Evolutionary conservation across 2,113 vertebrate species (phyloP), one percentile per base, ranked within the genome.

Genomic region (Eidolon helvum): DNA sequence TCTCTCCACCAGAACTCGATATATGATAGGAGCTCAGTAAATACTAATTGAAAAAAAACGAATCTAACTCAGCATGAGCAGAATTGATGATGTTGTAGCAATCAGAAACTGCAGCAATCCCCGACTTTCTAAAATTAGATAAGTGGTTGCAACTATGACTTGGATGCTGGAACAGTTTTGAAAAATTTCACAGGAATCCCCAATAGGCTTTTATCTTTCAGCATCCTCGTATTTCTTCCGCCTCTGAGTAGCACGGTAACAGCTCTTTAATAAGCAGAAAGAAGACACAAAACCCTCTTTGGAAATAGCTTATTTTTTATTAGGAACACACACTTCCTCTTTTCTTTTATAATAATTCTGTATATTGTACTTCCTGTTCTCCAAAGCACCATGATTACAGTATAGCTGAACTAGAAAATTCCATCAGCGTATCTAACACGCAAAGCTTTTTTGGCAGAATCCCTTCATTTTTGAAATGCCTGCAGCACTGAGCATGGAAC

Each of bases 21-120:
- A 85, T 7, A 87, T 78, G 68, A 94, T 86, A 90, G 69, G 40
- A 94, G 69, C 59, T 95, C 87, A 82, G 33, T 83, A 96, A 92
- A 77, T 82, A 55, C 74, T 90, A 86, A 78, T 88, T 65, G 72
- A 95, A 96, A 95, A 86, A 94, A 89, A 82, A 86, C 89, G 59
- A 83, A 69, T 35, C 40, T 92, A 85, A 85, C 22, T 40, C 61
- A 94, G 61, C 48, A 45, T 63, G 71, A 95, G 22, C 40, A 86
- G 86, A 87, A 93, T 57, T 77, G 63, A 88, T 90, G 80, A 87
- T 63, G 21, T 26, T 69, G 4, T 59, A 69, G 75, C 75, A 79
- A 15, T 91, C 78, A 83, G 77, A 55, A 90, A 86, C n/a, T 33
- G 40, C 65, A 82, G 61, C 26, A 77, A 78, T 2, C 65, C 21